Evolutionary conservation across 2,888 invertebrate species (phyloP), one percentile per base, ranked within the genome.

Genomic region (Apantesis nais): DNA sequence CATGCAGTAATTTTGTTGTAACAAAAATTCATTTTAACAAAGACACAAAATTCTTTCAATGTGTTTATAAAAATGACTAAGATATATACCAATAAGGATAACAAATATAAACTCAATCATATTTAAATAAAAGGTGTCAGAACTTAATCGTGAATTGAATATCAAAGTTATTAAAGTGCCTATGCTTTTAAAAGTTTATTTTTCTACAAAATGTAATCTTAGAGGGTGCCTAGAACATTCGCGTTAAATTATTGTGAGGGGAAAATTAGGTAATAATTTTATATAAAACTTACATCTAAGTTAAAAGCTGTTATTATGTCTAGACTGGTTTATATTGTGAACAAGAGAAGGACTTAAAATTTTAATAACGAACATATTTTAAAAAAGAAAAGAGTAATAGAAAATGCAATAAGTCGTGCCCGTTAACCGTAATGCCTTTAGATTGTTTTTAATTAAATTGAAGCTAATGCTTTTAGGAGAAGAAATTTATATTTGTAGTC

Each of bases 241-340:
- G 11, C 29, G 29, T 41, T 41, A 25, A 29, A 44, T 63, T 63
- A 63, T 41, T 41, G 25, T n/a, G 19, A 63, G 31, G 19, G 19
- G 29, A 25, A 63, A 63, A 41, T 16, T 29, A 63, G 29, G 39
- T n/a, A 62, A 39, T 62, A 39, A 62, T 62, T 62, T 62, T 62
- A 7, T 39, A 39, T 19, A 22, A 62, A 73, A 44, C 64, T 64
- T n/a, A 66, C 41, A 62, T 19, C 41, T 61, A 22, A 62, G 31
- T 70, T 68, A 69, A 67, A 29, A 68, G 44, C 2, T 74, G 71
- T 79, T 71, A 74, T 77, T 52, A 71, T 48, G 80, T 80, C 80
- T 80, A 80, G 80, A 80, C 80, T 37, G 61, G 66, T 76, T 19
- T 69, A 64, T 68, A 72, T 71, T 65, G 69, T 66, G 70, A 79